Conservation (phyloP, 2,888 invertebrate species). For the Agapostemon virescens region DNA sequence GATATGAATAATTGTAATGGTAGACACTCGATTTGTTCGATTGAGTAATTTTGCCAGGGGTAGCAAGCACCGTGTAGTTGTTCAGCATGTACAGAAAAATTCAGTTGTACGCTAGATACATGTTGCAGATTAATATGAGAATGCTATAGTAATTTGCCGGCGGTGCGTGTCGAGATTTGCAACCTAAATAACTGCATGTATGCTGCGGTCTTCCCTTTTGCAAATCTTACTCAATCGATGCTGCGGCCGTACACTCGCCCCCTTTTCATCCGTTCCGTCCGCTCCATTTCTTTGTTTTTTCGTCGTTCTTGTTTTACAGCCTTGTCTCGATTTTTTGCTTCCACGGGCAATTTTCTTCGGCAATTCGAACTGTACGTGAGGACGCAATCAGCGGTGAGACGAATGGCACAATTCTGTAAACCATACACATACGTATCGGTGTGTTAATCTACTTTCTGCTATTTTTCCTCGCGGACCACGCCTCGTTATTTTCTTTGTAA, state of each 20-base stretch:
- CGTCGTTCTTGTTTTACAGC: slow-evolving; percentile 42
- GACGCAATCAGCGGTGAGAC: slow-evolving; percentile 49
- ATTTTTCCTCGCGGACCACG: neutral
- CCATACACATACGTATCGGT: slow-evolving; percentile 16
- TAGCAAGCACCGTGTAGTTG: no score
- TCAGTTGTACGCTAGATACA: neutral
- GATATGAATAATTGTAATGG: no score
- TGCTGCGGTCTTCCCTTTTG: slow-evolving; percentile 43
- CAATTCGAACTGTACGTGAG: slow-evolving; percentile 54
- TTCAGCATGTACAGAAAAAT: neutral
- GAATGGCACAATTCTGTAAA: slow-evolving; percentile 27
- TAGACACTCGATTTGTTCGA: no score
- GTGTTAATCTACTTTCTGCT: slow-evolving; percentile 25
- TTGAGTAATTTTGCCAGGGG: no score
- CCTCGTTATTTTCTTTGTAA: neutral
- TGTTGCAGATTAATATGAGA: neutral
- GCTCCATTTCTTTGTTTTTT: slow-evolving; percentile 32
- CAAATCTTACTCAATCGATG: slow-evolving; percentile 48
- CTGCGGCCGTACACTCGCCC: slow-evolving; percentile 34
- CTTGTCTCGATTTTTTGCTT: slow-evolving; percentile 52
- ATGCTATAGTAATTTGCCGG: slow-evolving; percentile 2
- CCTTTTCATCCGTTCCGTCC: slow-evolving; percentile 48
- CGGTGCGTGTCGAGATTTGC: slow-evolving; percentile 9
- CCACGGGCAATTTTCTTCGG: slow-evolving; percentile 44
- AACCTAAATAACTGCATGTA: slow-evolving; percentile 38